Base-by-base conservation (phyloP, 2,797 vertebrate species). In the Buphagus erythrorhynchus region DNA sequence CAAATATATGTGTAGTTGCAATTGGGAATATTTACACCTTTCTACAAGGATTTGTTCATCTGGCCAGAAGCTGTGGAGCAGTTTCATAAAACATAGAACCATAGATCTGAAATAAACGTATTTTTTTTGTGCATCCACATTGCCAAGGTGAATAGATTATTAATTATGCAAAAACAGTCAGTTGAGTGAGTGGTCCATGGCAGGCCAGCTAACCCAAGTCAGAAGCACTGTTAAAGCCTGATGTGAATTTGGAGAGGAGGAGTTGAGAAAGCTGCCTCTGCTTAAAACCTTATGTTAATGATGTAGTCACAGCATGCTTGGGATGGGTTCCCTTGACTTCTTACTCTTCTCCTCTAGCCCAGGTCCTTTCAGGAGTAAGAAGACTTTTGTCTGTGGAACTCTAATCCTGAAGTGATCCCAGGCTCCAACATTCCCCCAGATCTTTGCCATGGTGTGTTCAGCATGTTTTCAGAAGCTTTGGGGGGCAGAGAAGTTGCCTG, bases 61-160 rank as follows among this genome's bases (percentile, higher is more conserved):
- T 18, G 6, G 22, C 17, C 46, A 43, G 24, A 68, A 76, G 19
- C 63, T 77, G n/a, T 66, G 24, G 42, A 68, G 33, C 20, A 57
- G 48, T 71, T 84, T 81, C 29, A 59, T 43, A 59, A 80, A 71
- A 25, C 15, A 35, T 67, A 21, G 31, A 19, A 20, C 13, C 12
- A 46, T 11, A 72, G 24, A 16, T 38, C 42, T 65, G 73, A 86
- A 95, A 57, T 15, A 22, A 71, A 26, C 3, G 2, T 49, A 36
- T n/a, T 2, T 36, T 80, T 38, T 10, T 0, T 29, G 0, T 74
- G 8, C 8, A 38, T 66, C 17, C 13, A 5, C 11, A 4, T 85
- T 89, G 49, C 15, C 72, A 69, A 54, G 20, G 3, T 29, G 5
- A 83, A 33, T 29, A 35, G 57, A 28, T 67, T n/a, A 49, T 66